A percentile compares a stretch with the other conserved stretches of the same genome.
These are phyloP conservation scores for Lissocephala sabroskyi DNA, from an alignment of 2,888 invertebrate genomes.

Conservation along the genomic window DNA sequence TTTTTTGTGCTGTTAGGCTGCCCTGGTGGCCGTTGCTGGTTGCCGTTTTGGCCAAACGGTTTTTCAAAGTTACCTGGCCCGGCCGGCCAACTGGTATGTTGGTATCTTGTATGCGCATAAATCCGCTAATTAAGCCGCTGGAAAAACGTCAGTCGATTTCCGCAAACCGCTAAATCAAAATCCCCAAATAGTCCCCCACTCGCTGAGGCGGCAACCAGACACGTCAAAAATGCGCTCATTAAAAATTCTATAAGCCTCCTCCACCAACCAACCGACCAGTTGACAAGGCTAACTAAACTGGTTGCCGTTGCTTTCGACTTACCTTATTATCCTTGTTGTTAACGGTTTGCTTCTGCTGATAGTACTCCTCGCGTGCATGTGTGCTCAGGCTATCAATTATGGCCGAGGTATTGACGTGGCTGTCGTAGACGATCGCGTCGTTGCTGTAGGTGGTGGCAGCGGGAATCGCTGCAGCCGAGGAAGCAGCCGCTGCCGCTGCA, in stretches of 20 bases:
- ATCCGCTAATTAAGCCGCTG: constrained; percentile 47
- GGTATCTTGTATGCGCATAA: constrained; percentile 8
- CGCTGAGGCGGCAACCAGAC: constrained; percentile 3
- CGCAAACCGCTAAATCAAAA: constrained; percentile 6
- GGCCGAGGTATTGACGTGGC: constrained; percentile 71
- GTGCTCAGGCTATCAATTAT: constrained; percentile 71
- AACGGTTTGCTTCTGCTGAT: constrained; percentile 62
- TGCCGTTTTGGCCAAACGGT: constrained; percentile 44
- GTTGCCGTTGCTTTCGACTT: no score
- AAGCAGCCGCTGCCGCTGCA: constrained; percentile 23
- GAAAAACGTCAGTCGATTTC: constrained; percentile 18
- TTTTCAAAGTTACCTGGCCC: constrained; percentile 20
- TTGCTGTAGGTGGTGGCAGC: constrained; percentile 24
- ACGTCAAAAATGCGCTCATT: constrained; percentile 25
- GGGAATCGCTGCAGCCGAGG: constrained; percentile 10
- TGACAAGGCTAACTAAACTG: neutral
- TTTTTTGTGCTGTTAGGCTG: constrained; percentile 13
- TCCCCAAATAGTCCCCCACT: no score
- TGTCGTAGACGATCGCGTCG: constrained; percentile 67
- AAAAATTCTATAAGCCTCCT: constrained; percentile 17
- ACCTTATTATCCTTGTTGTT: constrained; percentile 64
- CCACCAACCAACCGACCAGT: neutral
- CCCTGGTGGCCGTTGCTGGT: constrained; percentile 1
- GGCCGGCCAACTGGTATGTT: neutral
- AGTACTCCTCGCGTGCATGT: constrained; percentile 71